Evolutionary conservation across 2,797 vertebrate species (phyloP).

Genomic region (Phoeniculus purpureus): DNA sequence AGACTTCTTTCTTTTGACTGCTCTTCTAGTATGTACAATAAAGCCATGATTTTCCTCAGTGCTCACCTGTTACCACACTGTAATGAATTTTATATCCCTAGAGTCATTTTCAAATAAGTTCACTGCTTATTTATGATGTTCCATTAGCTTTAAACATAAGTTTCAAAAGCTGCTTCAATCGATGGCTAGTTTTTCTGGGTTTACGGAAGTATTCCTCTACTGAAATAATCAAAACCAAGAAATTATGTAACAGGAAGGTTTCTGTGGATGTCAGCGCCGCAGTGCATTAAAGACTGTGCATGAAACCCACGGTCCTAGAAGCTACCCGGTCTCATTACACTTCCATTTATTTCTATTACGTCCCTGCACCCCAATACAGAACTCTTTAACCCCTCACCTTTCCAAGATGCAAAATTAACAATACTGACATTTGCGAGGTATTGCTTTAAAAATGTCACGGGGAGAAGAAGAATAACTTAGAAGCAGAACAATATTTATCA

Average conservation of each 20-base stretch:
- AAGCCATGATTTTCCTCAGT: background rate
- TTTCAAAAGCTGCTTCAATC: background rate
- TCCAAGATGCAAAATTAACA: conserved; percentile 45
- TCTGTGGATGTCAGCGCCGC: background rate
- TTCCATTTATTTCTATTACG: background rate
- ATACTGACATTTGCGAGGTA: conserved; percentile 35
- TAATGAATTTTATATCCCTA: background rate
- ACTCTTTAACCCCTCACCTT: conserved; percentile 27
- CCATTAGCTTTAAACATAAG: background rate
- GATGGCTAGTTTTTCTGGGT: background rate
- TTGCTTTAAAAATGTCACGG: conserved; percentile 44
- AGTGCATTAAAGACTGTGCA: background rate
- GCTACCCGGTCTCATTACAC: background rate
- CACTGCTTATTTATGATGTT: background rate
- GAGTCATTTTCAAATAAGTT: background rate
- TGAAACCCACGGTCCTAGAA: background rate
- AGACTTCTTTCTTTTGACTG: background rate
- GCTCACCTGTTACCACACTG: background rate
- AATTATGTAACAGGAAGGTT: background rate
- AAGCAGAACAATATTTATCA: conserved; percentile 26
- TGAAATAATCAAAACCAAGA: background rate
- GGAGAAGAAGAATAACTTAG: background rate
- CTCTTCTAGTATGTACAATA: background rate
- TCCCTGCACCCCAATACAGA: background rate
- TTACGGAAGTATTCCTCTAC: background rate